Conservation (phyloP, 1,140 invertebrate genomes). For the Pseudomyrmex concolor region DNA sequence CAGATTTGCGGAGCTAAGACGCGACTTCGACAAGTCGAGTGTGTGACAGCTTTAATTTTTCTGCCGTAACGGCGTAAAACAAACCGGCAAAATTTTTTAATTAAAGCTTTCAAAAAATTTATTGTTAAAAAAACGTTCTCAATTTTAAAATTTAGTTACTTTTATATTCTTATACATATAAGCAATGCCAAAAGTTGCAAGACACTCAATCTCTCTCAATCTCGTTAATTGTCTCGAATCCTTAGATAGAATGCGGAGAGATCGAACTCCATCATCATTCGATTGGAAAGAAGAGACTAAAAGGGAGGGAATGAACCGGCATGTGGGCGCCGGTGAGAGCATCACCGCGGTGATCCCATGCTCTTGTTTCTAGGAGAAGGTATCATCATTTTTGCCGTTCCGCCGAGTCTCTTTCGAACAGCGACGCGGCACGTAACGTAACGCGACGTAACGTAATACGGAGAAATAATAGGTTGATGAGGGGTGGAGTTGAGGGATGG, state of each 20-base stretch:
- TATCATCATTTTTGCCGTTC: conserved; percentile 71
- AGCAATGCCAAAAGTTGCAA: too few species aligned
- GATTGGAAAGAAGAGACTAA: conserved; percentile 35
- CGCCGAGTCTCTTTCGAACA: conserved; percentile 68
- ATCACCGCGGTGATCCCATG: conserved; percentile 47
- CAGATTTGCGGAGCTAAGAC: neutral
- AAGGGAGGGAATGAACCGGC: conserved; percentile 14
- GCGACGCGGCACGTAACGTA: conserved; percentile 77
- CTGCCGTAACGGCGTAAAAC: neutral
- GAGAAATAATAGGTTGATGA: conserved; percentile 81
- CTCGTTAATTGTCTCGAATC: neutral
- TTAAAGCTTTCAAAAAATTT: too few species aligned
- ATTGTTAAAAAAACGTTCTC: too few species aligned
- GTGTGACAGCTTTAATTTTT: neutral
- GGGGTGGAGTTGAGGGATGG: conserved; percentile 63
- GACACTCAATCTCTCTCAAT: too few species aligned
- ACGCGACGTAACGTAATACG: conserved; percentile 81
- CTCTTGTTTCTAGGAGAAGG: conserved; percentile 59
- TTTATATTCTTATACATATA: too few species aligned
- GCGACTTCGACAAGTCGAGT: neutral
- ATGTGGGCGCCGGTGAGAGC: conserved; percentile 27
- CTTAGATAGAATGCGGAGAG: neutral
- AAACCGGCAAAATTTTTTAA: neutral
- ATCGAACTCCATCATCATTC: neutral
- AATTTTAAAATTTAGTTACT: too few species aligned